These are phyloP conservation scores for Psittacara wagleri DNA, from an alignment of 2,113 vertebrate genomes.

Conservation along the genomic window DNA sequence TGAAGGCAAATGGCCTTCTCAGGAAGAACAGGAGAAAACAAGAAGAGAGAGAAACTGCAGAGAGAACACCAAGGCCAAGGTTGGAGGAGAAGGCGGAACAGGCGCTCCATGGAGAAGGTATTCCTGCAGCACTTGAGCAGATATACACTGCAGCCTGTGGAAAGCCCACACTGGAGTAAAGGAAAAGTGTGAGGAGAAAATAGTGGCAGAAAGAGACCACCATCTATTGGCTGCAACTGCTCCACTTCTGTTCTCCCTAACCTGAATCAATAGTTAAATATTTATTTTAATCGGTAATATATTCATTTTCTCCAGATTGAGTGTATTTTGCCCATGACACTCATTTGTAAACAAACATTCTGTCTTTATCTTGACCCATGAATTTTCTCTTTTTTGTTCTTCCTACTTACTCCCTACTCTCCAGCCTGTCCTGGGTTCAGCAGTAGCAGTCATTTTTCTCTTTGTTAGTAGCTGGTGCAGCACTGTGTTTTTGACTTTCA, in stretches of 20 bases:
- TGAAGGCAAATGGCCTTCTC: neutral
- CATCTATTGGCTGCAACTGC: neutral
- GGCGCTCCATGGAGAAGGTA: neutral
- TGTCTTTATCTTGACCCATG: neutral
- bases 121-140: neutral
- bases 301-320: fast-evolving
- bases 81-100: neutral
- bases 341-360: neutral
- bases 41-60: neutral
- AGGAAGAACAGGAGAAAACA: neutral
- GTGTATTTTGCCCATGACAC: neutral
- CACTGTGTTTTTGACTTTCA: too few relatives aligned
- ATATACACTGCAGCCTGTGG: too few relatives aligned
- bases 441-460: too few relatives aligned
- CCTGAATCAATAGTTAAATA: neutral
- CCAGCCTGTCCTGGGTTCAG: too few relatives aligned
- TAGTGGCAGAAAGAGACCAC: neutral
- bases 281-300: neutral
- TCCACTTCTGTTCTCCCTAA: neutral
- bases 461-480: too few relatives aligned
- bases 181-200: neutral
- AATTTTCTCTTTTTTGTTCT: neutral
- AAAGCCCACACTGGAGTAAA: neutral
- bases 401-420: neutral
- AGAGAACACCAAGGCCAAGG: neutral